These are phyloP conservation scores for Novumbra hubbsi DNA, from an alignment of 2,797 vertebrate genomes.

Conservation along the genomic window DNA sequence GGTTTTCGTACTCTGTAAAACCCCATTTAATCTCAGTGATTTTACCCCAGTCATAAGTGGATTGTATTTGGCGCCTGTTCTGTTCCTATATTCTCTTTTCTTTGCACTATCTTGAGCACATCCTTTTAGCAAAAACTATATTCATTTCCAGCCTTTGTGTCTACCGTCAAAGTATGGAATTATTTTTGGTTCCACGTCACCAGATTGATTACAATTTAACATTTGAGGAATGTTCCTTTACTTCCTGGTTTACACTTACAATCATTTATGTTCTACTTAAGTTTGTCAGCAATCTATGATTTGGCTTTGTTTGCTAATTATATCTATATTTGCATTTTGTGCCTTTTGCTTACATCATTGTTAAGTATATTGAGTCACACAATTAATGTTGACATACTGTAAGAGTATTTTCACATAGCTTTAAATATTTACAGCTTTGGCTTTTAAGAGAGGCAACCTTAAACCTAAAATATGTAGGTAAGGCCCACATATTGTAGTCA, in stretches of 20 bases:
- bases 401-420: background rate
- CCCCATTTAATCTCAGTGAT: background rate
- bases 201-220: constrained; percentile 35
- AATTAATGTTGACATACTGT: background rate
- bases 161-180: constrained; percentile 10
- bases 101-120: constrained; percentile 41
- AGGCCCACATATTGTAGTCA: background rate
- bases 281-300: background rate
- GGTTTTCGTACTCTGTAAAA: background rate
- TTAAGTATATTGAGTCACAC: background rate
- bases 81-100: constrained; percentile 32
- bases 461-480: background rate
- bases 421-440: background rate
- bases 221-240: constrained; percentile 1
- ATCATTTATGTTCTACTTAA: background rate
- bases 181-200: constrained; percentile 15
- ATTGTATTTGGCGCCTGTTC: constrained; percentile 24
- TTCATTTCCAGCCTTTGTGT: constrained; percentile 53
- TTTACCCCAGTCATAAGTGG: background rate
- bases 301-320: background rate
- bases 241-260: background rate
- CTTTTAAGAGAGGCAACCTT: background rate
- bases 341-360: background rate
- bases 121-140: constrained; percentile 7
- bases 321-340: background rate